phyloP scores from a whole-genome alignment of 2,888 invertebrate species.

The Sepiola atlantica region DNA sequence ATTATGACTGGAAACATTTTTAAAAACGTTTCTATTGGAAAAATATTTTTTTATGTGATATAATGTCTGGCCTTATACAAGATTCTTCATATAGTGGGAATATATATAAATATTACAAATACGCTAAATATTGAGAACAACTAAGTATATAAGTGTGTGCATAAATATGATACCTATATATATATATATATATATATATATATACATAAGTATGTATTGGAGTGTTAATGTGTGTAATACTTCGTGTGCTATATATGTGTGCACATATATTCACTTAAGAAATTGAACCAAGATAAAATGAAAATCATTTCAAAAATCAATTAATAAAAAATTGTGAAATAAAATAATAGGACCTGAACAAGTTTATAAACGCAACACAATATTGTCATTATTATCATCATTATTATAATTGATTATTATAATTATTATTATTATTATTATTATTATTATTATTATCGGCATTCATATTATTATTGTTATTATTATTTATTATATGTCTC shows the following conservation, averaged over 20 bases:
- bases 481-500: not conserved
- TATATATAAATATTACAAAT: too few species aligned
- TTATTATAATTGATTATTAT: not conserved
- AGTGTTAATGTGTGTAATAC: not conserved
- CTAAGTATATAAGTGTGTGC: not conserved
- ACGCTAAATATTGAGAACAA: too few species aligned
- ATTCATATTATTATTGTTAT: not conserved
- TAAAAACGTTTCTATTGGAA: too few species aligned
- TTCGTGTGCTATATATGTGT: not conserved
- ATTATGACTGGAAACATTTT: too few species aligned
- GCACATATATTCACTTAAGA: not conserved
- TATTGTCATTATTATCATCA: not conserved
- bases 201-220: not conserved
- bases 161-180: not conserved
- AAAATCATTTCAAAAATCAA: not conserved
- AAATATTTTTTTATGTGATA: too few species aligned
- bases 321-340: not conserved
- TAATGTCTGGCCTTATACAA: too few species aligned
- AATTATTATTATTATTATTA: not conserved
- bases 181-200: not conserved
- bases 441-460: not conserved
- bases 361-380: not conserved
- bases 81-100: too few species aligned
- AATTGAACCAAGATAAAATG: not conserved
- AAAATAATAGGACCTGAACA: not conserved